phyloP scores from a whole-genome alignment of 2,797 vertebrate species.

The Gila robusta region DNA sequence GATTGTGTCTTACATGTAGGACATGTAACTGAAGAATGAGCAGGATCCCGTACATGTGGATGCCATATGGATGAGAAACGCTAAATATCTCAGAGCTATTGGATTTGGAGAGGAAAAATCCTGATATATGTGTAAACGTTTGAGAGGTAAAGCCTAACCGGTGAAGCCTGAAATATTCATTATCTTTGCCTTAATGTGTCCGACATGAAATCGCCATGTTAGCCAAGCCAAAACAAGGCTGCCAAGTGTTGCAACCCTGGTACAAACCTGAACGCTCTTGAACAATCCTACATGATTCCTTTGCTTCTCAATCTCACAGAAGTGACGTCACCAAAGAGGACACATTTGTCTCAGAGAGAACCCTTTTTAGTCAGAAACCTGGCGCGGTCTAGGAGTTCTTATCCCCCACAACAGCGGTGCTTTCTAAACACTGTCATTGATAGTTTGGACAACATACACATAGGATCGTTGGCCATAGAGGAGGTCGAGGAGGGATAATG shows the following conservation, averaged over 20 bases:
- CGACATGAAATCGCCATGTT: slow-evolving; percentile 25
- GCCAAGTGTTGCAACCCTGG: slow-evolving; percentile 37
- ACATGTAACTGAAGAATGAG: slow-evolving; percentile 43
- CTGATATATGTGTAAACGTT: slow-evolving; percentile 36
- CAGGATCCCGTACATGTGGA: slow-evolving; percentile 44
- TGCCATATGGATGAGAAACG: slow-evolving; percentile 45
- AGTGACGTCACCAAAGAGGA: not conserved
- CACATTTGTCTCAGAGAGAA: slow-evolving; percentile 7
- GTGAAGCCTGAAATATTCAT: slow-evolving; percentile 51
- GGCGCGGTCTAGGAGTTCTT: slow-evolving; percentile 19
- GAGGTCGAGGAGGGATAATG: slow-evolving; percentile 39
- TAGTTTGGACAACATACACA: slow-evolving; percentile 51
- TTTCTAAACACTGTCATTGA: slow-evolving; percentile 45
- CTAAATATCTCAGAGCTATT: slow-evolving; percentile 29
- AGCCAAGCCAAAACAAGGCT: slow-evolving; percentile 8
- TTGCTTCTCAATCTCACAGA: not conserved
- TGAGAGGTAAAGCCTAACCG: slow-evolving; percentile 25
- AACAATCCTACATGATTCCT: slow-evolving; percentile 5
- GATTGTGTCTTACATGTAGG: slow-evolving; percentile 53
- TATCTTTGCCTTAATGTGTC: slow-evolving; percentile 27
- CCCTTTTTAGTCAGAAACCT: slow-evolving; percentile 34
- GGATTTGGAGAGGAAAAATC: slow-evolving; percentile 38
- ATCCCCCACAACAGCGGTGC: slow-evolving; percentile 3
- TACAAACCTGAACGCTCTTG: slow-evolving; percentile 1
- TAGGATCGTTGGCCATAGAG: slow-evolving; percentile 33